Conservation (phyloP, 1,140 invertebrate species). For the Lasioglossum albipes region DNA sequence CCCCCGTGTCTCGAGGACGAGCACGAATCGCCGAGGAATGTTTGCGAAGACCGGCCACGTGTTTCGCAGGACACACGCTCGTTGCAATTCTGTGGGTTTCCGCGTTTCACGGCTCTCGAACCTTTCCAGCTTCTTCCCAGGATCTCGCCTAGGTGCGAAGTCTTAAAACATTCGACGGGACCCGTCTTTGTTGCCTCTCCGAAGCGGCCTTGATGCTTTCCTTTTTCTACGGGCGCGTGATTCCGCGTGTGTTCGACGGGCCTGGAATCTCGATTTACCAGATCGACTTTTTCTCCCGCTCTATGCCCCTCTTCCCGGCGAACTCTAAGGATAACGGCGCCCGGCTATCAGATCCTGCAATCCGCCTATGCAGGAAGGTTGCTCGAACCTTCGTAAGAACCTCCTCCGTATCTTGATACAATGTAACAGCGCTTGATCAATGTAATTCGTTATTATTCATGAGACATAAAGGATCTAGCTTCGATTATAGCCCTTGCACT, state of each 20-base stretch:
- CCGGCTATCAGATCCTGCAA: neutral
- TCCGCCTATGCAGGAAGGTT: neutral
- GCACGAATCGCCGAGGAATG: neutral
- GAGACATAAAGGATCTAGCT: too few relatives aligned
- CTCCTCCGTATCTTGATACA: too few relatives aligned
- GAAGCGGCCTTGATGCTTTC: neutral
- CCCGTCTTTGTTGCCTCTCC: neutral
- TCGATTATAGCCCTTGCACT: too few relatives aligned
- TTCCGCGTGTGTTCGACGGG: neutral
- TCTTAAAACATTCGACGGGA: neutral
- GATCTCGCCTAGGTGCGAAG: slow-evolving; percentile 22
- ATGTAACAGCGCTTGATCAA: too few relatives aligned
- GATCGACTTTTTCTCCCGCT: neutral
- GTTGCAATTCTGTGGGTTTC: neutral
- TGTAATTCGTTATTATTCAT: too few relatives aligned
- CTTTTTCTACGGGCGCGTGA: neutral
- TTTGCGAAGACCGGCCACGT: slow-evolving; percentile 18
- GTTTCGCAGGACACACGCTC: neutral
- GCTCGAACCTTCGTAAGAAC: neutral
- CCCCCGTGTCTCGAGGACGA: too few relatives aligned
- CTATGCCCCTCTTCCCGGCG: neutral
- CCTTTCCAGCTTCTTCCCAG: neutral
- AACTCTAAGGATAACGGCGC: neutral
- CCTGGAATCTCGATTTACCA: slow-evolving; percentile 29
- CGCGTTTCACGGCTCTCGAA: neutral